phyloP scores from a whole-genome alignment of 2,888 invertebrate genomes.

The Oligia fasciuncula region DNA sequence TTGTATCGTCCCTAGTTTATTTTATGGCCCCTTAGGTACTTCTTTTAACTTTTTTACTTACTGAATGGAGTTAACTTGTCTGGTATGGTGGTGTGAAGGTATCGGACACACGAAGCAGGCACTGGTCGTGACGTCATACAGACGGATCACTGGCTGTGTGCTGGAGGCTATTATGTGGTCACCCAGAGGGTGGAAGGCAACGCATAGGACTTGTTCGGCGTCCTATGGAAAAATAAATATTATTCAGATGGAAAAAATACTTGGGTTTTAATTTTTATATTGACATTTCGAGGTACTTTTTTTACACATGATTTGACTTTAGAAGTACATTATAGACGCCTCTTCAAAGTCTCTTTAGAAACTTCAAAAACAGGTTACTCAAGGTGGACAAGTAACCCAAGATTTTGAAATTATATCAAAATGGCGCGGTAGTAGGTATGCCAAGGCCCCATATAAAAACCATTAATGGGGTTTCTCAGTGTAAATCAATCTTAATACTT shows the following conservation, averaged over 20 bases:
- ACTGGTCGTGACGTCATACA: conserved; percentile 98
- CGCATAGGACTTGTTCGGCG: conserved; percentile 96
- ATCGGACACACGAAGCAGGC: conserved; percentile 98
- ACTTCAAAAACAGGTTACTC: too few species aligned
- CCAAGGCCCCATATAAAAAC: too few species aligned
- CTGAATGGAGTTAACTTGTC: conserved; percentile 93
- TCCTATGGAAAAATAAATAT: conserved; percentile 88
- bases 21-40: not conserved
- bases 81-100: conserved; percentile 95
- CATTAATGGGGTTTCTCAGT: too few species aligned
- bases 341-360: too few species aligned
- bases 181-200: conserved; percentile 98
- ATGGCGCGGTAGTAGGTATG: too few species aligned
- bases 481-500: conserved; percentile 61
- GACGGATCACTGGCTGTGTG: conserved; percentile 95
- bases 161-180: conserved; percentile 98
- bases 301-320: too few species aligned
- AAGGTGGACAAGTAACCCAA: too few species aligned
- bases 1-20: not conserved
- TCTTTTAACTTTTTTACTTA: conserved; percentile 74
- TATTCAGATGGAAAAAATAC: too few species aligned
- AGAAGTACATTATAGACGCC: too few species aligned
- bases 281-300: too few species aligned
- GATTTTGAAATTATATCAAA: too few species aligned
- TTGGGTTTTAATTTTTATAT: too few species aligned